These are phyloP conservation scores for Pholis gunnellus DNA, from an alignment of 2,113 vertebrate genomes.

Conservation along the genomic window DNA sequence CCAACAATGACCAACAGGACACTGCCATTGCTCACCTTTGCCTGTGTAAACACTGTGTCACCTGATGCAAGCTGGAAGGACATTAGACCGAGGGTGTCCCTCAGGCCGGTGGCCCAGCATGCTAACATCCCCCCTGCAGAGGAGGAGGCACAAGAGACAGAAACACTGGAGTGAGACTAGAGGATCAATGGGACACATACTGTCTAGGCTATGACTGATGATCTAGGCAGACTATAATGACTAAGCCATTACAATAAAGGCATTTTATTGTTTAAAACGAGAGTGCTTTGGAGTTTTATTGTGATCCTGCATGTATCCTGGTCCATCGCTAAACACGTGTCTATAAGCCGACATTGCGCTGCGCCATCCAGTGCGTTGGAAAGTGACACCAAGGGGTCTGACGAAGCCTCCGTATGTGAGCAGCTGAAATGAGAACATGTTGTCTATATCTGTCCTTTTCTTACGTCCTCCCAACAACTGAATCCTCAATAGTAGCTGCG, in stretches of 20 bases:
- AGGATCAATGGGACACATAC: slow-evolving; percentile 31
- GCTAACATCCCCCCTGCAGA: slow-evolving; percentile 41
- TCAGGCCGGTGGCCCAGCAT: slow-evolving; percentile 23
- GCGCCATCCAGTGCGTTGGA: too few species aligned
- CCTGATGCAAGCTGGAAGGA: slow-evolving; percentile 32
- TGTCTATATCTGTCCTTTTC: background rate
- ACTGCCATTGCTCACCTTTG: slow-evolving; percentile 36
- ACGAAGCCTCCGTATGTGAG: too few species aligned
- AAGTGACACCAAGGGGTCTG: too few species aligned
- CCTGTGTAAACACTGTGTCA: slow-evolving; percentile 48
- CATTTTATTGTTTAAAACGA: background rate
- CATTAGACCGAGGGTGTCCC: slow-evolving; percentile 52
- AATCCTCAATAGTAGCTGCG: background rate
- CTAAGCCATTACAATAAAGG: background rate
- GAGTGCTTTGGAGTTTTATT: background rate
- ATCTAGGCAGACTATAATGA: background rate
- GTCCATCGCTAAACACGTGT: too few species aligned
- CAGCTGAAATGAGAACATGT: too few species aligned
- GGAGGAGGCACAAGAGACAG: slow-evolving; percentile 7
- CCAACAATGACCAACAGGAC: slow-evolving; percentile 37
- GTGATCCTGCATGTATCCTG: too few species aligned
- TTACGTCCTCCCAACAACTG: background rate
- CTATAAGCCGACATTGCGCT: too few species aligned
- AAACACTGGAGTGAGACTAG: slow-evolving; percentile 28
- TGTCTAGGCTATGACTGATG: slow-evolving; percentile 13